Conservation (phyloP, 2,888 invertebrate species). For the Sarcophaga caerulescens region DNA sequence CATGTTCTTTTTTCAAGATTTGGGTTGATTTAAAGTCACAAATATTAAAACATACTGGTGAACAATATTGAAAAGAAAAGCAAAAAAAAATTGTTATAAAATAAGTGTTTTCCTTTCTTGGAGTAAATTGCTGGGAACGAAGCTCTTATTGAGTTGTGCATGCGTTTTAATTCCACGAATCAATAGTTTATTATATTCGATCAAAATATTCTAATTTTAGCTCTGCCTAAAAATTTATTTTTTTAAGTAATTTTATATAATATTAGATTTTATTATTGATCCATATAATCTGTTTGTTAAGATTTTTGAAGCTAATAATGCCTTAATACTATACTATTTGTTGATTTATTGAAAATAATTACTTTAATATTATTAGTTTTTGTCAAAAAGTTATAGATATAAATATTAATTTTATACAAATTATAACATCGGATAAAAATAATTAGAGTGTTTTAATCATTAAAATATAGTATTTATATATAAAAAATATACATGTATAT, state of each 20-base stretch:
- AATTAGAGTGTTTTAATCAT: conserved; percentile 31
- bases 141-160: too few species aligned
- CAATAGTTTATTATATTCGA: neutral
- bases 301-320: conserved; percentile 64
- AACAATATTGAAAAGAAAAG: too few species aligned
- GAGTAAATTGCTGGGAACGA: too few species aligned
- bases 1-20: too few species aligned
- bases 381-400: conserved; percentile 68
- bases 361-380: conserved; percentile 54
- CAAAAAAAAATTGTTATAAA: too few species aligned
- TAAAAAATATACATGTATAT: conserved; percentile 45
- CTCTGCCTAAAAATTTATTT: neutral
- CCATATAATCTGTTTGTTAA: conserved; percentile 50
- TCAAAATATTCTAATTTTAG: neutral
- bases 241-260: neutral
- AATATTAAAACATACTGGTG: too few species aligned
- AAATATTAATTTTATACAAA: conserved; percentile 63
- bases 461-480: conserved; percentile 34
- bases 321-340: conserved; percentile 58
- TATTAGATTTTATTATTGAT: conserved; percentile 50
- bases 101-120: too few species aligned
- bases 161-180: too few species aligned
- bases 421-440: conserved; percentile 46
- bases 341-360: conserved; percentile 55
- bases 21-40: too few species aligned